Percentiles rank a stretch among this genome's conserved stretches.
These are phyloP conservation scores for Dryococelus australis DNA, from an alignment of 2,888 invertebrate genomes.

Conservation along the genomic window DNA sequence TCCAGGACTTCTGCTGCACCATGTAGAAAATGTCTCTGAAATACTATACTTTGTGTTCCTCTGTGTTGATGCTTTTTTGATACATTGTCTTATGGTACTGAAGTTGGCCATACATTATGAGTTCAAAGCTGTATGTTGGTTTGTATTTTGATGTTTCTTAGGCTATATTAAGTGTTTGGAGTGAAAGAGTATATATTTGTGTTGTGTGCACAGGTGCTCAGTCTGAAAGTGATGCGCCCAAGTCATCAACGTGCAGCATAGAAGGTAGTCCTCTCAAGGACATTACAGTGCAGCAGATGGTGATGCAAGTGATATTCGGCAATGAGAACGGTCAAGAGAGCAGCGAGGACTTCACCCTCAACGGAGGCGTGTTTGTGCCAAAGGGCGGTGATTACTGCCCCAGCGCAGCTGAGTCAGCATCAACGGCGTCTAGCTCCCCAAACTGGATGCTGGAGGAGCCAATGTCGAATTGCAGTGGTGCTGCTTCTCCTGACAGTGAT, in stretches of 20 bases:
- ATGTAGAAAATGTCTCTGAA: too few relatives aligned
- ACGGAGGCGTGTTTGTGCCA: background rate
- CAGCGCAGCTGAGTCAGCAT: slow-evolving; percentile 22
- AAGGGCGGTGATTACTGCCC: background rate
- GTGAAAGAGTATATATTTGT: background rate
- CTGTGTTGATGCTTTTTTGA: too few relatives aligned
- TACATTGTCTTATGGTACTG: too few relatives aligned
- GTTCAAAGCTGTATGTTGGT: too few relatives aligned
- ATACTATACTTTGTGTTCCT: too few relatives aligned
- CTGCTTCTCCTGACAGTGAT: background rate
- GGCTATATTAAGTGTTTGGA: background rate
- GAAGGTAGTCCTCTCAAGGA: background rate
- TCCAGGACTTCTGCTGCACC: too few relatives aligned
- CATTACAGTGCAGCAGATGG: slow-evolving; percentile 50
- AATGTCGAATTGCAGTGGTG: background rate
- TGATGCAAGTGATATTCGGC: slow-evolving; percentile 59
- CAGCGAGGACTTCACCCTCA: background rate
- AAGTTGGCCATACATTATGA: too few relatives aligned
- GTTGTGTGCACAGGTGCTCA: background rate
- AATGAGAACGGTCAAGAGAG: slow-evolving; percentile 29
- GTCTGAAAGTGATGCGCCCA: background rate
- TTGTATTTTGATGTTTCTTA: too few relatives aligned
- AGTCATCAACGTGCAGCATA: background rate
- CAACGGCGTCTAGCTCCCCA: background rate
- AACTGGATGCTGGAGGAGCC: slow-evolving; percentile 27